Conservation (phyloP, 2,797 vertebrate genomes). For the Cottoperca gobio region DNA sequence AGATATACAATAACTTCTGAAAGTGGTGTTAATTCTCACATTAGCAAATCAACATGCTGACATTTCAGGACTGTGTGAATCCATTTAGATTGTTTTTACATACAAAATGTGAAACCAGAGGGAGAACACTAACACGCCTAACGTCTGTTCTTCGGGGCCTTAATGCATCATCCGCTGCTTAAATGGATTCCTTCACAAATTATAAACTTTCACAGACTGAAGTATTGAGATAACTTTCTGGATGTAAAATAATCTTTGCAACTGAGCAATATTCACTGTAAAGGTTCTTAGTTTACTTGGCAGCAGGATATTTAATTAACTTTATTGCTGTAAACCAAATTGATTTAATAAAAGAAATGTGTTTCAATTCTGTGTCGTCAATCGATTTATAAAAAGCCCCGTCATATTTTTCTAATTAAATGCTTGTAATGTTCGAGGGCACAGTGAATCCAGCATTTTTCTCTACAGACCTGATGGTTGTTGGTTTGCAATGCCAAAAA, state of each 20-base stretch:
- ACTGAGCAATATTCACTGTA: background rate
- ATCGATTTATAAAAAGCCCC: background rate
- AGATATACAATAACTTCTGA: background rate
- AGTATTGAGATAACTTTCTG: background rate
- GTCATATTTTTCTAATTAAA: background rate
- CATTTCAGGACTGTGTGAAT: constrained; percentile 14
- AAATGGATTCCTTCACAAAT: constrained; percentile 30
- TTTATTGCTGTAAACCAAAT: background rate
- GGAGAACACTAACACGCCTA: background rate
- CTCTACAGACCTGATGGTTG: background rate
- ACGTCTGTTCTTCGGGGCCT: background rate
- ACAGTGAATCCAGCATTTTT: background rate
- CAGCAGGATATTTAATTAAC: background rate
- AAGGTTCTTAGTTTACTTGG: background rate
- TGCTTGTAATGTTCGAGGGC: background rate
- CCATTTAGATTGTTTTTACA: constrained; percentile 11
- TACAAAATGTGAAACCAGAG: constrained; percentile 11
- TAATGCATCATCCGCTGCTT: constrained; percentile 21
- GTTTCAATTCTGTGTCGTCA: background rate
- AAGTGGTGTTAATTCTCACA: constrained; percentile 17
- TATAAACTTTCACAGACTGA: background rate
- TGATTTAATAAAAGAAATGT: background rate
- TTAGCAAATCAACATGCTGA: constrained; percentile 13
- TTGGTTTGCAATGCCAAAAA: background rate
- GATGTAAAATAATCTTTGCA: background rate